Base-by-base conservation (phyloP, 1,140 invertebrate genomes). In the Cataglyphis hispanica region DNA sequence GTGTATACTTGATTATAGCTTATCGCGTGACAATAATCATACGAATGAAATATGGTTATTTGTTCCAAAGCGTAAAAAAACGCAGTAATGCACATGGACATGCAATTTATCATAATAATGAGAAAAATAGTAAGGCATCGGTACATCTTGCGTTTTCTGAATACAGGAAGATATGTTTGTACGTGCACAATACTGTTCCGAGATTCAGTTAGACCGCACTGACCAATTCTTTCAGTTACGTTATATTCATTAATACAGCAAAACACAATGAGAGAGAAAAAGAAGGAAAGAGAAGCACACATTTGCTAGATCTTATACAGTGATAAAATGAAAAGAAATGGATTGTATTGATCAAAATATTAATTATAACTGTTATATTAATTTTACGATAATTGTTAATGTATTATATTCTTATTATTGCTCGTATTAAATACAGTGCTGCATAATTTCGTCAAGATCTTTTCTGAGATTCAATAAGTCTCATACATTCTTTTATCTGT, bases 71-170 rank as follows among this genome's bases (percentile, higher is more conserved):
- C 50, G 77, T 58, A 81, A 72, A 81, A 11, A 40, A 37, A 58
- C 31, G 13, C 37, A 56, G 11, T 67, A 69, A 56, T 19, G 63
- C 25, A 19, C 25, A 69, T 40, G 37, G 2, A 13, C 34, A 70
- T 11, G 37, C 25, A 34, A 81, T 43, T 72, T 81, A 81, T 58
- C 37, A 31, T 40, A 70, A 70, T 37, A 81, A 81, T 25, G 77
- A 22, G 4, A 81, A 4, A 70, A 70, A 81, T 70, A 81, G 77
- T 81, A 81, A 81, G 77, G 66, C 64, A 81, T 81, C 77, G 66
- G 77, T 81, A 81, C 77, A 81, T 81, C 77, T 81, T 81, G 22
- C 69, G 34, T 81, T 81, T 81, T 70, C 46, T 81, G 64, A 70
- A 58, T 58, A 66, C 37, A 58, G 66, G 58, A 58, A 80, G 43